Evolutionary conservation across 2,113 vertebrate genomes (phyloP).

Genomic region (Sorex araneus): DNA sequence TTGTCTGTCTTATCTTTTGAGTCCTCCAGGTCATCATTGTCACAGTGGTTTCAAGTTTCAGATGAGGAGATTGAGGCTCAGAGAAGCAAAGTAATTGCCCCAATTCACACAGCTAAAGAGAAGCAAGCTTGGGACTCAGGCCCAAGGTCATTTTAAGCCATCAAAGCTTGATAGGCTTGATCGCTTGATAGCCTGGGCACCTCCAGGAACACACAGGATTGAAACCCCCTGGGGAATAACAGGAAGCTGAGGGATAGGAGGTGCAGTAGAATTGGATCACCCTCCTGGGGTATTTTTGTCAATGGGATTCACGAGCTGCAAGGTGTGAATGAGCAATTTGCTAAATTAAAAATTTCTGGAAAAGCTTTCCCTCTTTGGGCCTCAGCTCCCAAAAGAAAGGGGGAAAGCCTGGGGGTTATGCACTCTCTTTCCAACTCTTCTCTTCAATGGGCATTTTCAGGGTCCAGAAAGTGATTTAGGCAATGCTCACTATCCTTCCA

Average conservation of each 20-base stretch:
- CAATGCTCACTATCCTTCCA: too few species aligned
- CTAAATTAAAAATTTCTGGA: constrained; percentile 79
- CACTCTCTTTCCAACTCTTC: too few species aligned
- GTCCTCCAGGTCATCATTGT: neutral
- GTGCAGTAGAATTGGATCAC: constrained; percentile 51
- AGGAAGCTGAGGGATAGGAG: constrained; percentile 37
- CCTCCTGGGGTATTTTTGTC: constrained; percentile 75
- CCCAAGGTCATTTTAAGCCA: neutral
- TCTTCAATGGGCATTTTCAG: neutral
- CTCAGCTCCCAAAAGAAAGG: constrained; percentile 35
- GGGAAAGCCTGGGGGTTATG: neutral
- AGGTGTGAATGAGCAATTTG: constrained; percentile 77
- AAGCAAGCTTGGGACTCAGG: neutral
- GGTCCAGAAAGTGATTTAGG: neutral
- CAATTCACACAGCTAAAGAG: neutral
- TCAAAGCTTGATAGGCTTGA: neutral
- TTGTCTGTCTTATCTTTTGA: neutral
- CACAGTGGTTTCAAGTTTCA: neutral
- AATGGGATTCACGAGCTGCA: constrained; percentile 72
- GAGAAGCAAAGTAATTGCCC: neutral
- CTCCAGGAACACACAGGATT: constrained; percentile 18
- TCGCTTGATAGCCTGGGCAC: neutral
- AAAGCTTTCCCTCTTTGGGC: constrained; percentile 62
- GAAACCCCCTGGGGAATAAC: neutral
- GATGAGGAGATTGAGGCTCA: neutral